Base-by-base conservation (phyloP, 2,113 vertebrate species). In the Lipotes vexillifer region DNA sequence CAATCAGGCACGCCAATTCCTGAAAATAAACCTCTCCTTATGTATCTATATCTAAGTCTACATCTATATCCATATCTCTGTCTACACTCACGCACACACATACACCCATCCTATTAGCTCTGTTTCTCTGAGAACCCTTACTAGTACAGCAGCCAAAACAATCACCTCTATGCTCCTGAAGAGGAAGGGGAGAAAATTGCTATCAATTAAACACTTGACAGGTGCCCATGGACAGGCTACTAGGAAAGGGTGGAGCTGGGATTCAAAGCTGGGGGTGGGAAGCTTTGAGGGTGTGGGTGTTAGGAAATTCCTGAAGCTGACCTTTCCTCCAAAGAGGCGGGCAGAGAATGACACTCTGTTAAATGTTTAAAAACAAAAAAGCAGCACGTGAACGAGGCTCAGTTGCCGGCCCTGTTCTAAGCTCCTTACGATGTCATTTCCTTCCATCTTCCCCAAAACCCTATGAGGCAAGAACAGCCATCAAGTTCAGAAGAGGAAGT, bases 101-200 rank as follows among this genome's bases (percentile, higher is more conserved):
- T 31, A 9, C 61, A 1, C 44, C 5, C 18, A 55, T 23, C 12
- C 2, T 13, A 4, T 3, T 4, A 11, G 17, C 7, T 46, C 59
- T 31, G 66, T 49, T 41, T 77, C 44, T 20, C 61, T 17, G 12
- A 86, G 81, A 82, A 44, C 18, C 12, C 72, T 4, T 5, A 27
- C 38, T n/a, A 1, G 61, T 18, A 18, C 7, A 5, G 55, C 1
- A n/a, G n/a, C 61, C 52, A 52, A 63, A 65, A 49, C 46, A 27
- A 61, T 52, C 5, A 2, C 41, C 2, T 18, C 18, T 12, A 3
- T 0, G 10, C 6, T 4, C 36, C 1, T 7, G 61, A 36, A 49
- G 31, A 91, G 49, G 12, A 29, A 49, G 36, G 17, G 3, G 36
- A 36, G 66, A 38, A 57, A 4, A n/a, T 1, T 33, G 38, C 2